Base-by-base conservation (phyloP, 2,113 vertebrate genomes). In the Notarius quadriscutis region DNA sequence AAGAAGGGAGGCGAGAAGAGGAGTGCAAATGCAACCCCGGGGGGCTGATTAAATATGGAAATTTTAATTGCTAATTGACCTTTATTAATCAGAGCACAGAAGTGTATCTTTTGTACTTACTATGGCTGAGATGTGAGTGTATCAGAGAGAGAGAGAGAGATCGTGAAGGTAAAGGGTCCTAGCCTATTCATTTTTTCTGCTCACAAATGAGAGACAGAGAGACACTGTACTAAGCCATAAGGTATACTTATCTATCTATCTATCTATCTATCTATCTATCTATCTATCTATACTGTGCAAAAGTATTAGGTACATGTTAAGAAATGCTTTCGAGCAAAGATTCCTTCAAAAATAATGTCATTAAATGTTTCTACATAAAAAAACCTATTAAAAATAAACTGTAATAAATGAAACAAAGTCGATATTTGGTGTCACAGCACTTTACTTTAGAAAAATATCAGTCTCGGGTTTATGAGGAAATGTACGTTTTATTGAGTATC, bases 11-110 rank as follows among this genome's bases (percentile, higher is more conserved):
- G 90, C 91, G 91, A 92, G 63, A 81, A 75, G 67, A 81, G 48
- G 57, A 62, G 84, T 41, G 81, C 92, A 91, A 94, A 91, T 91
- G 87, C 92, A 90, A 92, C 93, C 93, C 92, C 92, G 88, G 94
- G 94, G 93, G 94, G 93, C 93, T 95, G 94, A 95, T 95, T 96
- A 95, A 95, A 95, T 95, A 94, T 95, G 95, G 92, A 95, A 94
- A 95, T 95, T 94, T 91, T 94, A 95, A 95, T 95, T 94, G 93
- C 94, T 95, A 95, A 95, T 95, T 95, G 94, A 95, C 95, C 94
- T 95, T 95, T 94, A 94, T 94, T 95, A 94, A 95, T 95, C 94
- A 95, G 93, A 93, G 92, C 91, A 90, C 90, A 92, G 71, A 83
- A 91, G 88, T 82, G 92, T 89, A 71, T 88, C 89, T 88, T 79